These are phyloP conservation scores for Eurytemora carolleeae DNA, from an alignment of 1,140 invertebrate species.

Conservation along the genomic window DNA sequence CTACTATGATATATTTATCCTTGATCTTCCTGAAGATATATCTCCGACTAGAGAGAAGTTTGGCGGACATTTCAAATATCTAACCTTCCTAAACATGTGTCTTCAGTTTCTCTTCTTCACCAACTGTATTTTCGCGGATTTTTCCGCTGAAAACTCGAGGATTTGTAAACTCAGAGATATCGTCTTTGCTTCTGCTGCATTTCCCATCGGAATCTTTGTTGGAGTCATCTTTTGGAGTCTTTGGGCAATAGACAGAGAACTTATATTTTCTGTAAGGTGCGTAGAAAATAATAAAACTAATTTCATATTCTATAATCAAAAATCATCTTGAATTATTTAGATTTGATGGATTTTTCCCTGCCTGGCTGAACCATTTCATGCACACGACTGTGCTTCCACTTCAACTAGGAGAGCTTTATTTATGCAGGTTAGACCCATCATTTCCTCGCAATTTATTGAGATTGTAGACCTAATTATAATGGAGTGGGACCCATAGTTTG, in stretches of 20 bases:
- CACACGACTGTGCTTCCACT: constrained; percentile 9
- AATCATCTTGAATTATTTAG: too few species aligned
- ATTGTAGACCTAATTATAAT: too few species aligned
- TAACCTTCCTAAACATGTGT: constrained; percentile 13
- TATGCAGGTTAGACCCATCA: background rate
- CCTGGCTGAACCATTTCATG: constrained; percentile 10
- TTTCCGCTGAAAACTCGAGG: background rate
- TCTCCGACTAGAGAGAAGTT: background rate
- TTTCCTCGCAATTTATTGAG: too few species aligned
- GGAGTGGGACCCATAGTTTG: too few species aligned
- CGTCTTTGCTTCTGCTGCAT: constrained; percentile 7
- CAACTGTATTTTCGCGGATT: background rate
- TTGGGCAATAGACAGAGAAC: constrained; percentile 6
- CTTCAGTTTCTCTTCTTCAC: constrained; percentile 3
- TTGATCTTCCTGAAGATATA: background rate
- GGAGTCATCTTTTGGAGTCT: constrained; percentile 13
- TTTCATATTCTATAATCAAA: too few species aligned
- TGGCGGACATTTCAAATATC: constrained; percentile 9
- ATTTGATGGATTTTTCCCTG: constrained; percentile 6
- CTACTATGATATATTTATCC: background rate
- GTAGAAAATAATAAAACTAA: too few species aligned
- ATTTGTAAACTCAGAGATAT: background rate
- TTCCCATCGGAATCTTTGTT: constrained; percentile 12
- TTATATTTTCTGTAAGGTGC: constrained; percentile 7
- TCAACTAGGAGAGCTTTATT: constrained; percentile 1